Conservation (phyloP, 2,888 invertebrate genomes). For the Amorpha juglandis region DNA sequence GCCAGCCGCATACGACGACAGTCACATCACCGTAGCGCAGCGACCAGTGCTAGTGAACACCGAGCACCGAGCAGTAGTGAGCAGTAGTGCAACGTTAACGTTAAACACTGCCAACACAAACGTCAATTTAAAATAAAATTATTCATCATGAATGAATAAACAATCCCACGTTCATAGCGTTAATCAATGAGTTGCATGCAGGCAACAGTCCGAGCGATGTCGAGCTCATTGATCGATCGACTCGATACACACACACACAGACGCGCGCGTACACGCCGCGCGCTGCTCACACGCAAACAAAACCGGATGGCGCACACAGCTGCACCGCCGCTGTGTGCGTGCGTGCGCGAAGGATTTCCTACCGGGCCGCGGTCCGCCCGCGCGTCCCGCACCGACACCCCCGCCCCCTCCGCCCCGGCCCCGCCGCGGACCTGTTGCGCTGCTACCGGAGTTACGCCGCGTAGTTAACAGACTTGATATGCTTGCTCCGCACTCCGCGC, state of each 20-base stretch:
- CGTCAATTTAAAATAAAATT: conserved; percentile 73
- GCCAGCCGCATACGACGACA: background rate
- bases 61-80: background rate
- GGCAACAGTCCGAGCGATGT: conserved; percentile 76
- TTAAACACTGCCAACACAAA: conserved; percentile 60
- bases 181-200: conserved; percentile 84
- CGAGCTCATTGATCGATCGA: conserved; percentile 84
- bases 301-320: conserved; percentile 81
- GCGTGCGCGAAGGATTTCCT: conserved; percentile 80
- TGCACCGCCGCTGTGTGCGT: conserved; percentile 58
- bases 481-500: conserved; percentile 64
- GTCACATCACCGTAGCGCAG: background rate
- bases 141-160: conserved; percentile 83
- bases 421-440: conserved; percentile 82
- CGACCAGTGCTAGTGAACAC: background rate
- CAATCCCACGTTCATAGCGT: conserved; percentile 83
- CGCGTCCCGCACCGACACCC: conserved; percentile 49
- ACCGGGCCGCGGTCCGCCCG: conserved; percentile 72
- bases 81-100: conserved; percentile 20
- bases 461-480: conserved; percentile 83
- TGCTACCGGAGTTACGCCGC: conserved; percentile 85
- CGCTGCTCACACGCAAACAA: conserved; percentile 65
- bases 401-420: too few species aligned
- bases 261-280: conserved; percentile 47
- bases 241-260: conserved; percentile 70